A percentile compares a stretch with the other conserved stretches of the same genome.
These are phyloP conservation scores for Diarsia dahlii DNA, from an alignment of 2,888 invertebrate species.

Conservation along the genomic window DNA sequence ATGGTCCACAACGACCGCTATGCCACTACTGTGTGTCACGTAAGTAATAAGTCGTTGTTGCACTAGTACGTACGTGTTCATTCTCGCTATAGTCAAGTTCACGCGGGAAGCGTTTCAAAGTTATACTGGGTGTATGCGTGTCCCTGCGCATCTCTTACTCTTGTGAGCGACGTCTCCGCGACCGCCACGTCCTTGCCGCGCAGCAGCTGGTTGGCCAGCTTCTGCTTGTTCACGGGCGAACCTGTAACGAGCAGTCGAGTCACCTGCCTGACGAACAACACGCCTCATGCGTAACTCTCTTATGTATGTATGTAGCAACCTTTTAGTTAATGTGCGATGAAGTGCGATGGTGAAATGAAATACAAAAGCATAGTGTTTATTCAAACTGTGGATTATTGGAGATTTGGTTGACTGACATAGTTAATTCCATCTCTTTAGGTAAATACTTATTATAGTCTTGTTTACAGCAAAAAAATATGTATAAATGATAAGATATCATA, in stretches of 20 bases:
- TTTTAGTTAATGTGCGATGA: constrained; percentile 27
- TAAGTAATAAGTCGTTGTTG: not conserved
- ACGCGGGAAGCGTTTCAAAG: constrained; percentile 82
- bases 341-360: constrained; percentile 29
- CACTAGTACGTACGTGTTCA: constrained; percentile 61
- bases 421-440: not conserved
- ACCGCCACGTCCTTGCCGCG: constrained; percentile 92
- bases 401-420: not conserved
- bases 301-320: constrained; percentile 22
- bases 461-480: constrained; percentile 6
- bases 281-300: constrained; percentile 41
- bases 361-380: constrained; percentile 34
- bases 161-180: constrained; percentile 95
- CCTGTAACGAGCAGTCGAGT: constrained; percentile 89
- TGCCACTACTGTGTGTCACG: constrained; percentile 38
- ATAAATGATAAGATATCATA: constrained; percentile 23
- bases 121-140: constrained; percentile 80
- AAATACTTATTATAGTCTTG: not conserved
- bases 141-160: constrained; percentile 92
- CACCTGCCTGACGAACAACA: constrained; percentile 78
- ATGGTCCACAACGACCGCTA: constrained; percentile 49
- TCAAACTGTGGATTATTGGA: constrained; percentile 9
- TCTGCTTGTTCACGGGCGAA: constrained; percentile 95
- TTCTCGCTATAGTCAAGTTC: constrained; percentile 71
- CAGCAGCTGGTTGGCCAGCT: constrained; percentile 94